These are phyloP conservation scores for Phoxinus dragarum DNA, from an alignment of 2,797 vertebrate genomes.

Conservation along the genomic window DNA sequence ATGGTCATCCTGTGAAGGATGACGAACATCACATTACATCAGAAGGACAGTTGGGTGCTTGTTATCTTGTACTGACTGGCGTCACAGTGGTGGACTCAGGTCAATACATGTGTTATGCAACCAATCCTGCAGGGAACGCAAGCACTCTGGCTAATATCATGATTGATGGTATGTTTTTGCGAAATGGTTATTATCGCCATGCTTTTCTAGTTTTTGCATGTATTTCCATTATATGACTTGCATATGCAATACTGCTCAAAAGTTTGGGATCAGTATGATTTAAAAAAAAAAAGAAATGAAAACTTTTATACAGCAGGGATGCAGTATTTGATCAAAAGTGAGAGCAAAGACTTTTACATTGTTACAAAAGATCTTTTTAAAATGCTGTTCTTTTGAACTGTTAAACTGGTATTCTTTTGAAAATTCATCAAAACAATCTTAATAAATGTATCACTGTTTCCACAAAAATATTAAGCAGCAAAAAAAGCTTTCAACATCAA, in stretches of 20 bases:
- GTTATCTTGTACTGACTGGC: slow-evolving; percentile 89
- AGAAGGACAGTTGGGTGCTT: slow-evolving; percentile 87
- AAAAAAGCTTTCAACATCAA: not conserved
- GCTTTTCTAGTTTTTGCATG: not conserved
- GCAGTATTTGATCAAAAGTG: not conserved
- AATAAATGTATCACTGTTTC: not conserved
- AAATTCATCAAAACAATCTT: not conserved
- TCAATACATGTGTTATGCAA: slow-evolving; percentile 92
- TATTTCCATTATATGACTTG: not conserved
- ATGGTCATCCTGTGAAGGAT: slow-evolving; percentile 88
- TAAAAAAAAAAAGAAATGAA: not conserved
- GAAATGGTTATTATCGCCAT: not conserved
- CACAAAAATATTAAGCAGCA: not conserved
- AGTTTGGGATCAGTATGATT: not conserved
- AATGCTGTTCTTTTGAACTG: not conserved
- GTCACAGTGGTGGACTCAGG: slow-evolving; percentile 86
- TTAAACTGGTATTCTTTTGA: not conserved
- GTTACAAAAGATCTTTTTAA: too few species aligned
- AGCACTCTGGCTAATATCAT: slow-evolving; percentile 88
- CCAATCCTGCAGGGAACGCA: slow-evolving; percentile 85
- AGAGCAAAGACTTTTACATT: not conserved
- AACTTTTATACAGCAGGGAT: not conserved
- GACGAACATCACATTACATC: slow-evolving; percentile 92
- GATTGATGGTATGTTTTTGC: slow-evolving; percentile 86
- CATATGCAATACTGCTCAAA: not conserved